phyloP scores from a whole-genome alignment of 92 coral and sea anemone genomes.

The Metridium senile region DNA sequence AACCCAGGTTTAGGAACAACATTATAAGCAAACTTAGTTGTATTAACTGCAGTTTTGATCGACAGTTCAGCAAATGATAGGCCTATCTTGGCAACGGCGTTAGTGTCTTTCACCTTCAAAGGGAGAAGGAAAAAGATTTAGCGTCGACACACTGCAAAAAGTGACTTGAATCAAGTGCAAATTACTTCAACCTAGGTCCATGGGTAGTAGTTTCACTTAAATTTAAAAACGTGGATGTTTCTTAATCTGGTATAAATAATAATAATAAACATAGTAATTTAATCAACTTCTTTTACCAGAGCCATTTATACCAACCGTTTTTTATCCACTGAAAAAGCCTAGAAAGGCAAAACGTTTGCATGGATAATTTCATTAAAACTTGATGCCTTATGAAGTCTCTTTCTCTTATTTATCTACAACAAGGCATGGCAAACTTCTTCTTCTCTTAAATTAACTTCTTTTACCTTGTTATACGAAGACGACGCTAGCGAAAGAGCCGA shows the following conservation, averaged over 20 bases:
- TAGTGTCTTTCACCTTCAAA: constrained; percentile 8
- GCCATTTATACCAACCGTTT: too few species aligned
- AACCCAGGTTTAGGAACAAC: constrained; percentile 26
- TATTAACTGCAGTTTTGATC: constrained; percentile 16
- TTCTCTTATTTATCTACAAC: background rate
- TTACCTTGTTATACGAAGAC: constrained; percentile 22
- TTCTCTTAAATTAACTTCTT: background rate
- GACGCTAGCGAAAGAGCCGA: constrained; percentile 18
- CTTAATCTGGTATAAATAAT: too few species aligned
- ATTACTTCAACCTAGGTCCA: too few species aligned
- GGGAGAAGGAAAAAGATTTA: too few species aligned
- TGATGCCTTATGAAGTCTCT: too few species aligned
- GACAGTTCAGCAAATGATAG: constrained; percentile 36
- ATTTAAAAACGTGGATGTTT: too few species aligned
- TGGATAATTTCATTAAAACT: too few species aligned
- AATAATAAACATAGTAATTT: too few species aligned
- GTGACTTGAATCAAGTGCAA: background rate
- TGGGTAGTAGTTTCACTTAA: too few species aligned
- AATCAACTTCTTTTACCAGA: too few species aligned
- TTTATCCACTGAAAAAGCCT: too few species aligned
- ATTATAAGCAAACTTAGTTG: constrained; percentile 37
- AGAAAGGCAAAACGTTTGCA: too few species aligned
- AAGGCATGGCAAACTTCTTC: background rate
- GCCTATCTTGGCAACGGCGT: constrained; percentile 10
- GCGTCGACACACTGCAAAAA: background rate